Evolutionary conservation across 2,113 vertebrate genomes (phyloP).

Genomic region (Gobiocypris rarus): DNA sequence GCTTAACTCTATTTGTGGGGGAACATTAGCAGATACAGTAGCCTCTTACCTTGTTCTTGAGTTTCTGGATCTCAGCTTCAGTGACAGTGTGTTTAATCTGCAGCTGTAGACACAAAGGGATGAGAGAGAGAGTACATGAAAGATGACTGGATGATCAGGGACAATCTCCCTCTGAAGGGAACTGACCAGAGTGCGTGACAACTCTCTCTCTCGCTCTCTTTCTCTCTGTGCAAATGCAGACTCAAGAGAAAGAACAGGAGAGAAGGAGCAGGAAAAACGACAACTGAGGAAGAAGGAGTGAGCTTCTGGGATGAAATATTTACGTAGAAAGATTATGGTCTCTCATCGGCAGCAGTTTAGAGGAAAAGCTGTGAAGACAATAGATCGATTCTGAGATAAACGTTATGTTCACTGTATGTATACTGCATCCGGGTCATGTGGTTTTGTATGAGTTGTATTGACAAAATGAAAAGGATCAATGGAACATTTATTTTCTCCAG

Average conservation of each 20-base stretch:
- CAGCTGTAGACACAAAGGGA: conserved; percentile 80
- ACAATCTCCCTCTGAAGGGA: conserved; percentile 5
- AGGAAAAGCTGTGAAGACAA: neutral
- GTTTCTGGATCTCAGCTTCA: conserved; percentile 98
- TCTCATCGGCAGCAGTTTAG: conserved; percentile 50
- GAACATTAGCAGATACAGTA: neutral
- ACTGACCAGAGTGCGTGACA: conserved; percentile 13
- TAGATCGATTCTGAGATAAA: neutral
- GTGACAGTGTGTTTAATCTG: conserved; percentile 99
- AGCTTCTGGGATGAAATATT: conserved; percentile 33
- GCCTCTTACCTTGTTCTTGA: conserved; percentile 95
- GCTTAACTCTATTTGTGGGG: neutral
- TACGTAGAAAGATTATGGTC: conserved; percentile 41
- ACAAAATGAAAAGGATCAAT: too few relatives aligned
- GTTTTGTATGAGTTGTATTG: too few relatives aligned
- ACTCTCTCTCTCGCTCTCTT: conserved; percentile 9
- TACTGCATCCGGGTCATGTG: too few relatives aligned
- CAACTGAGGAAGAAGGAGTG: conserved; percentile 22
- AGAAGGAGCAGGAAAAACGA: conserved; percentile 17
- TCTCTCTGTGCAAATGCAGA: conserved; percentile 11
- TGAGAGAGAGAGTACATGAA: conserved; percentile 14
- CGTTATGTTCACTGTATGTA: too few relatives aligned
- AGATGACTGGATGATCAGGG: conserved; percentile 38
- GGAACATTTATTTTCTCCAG: neutral
- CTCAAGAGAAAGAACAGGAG: conserved; percentile 22